These are phyloP conservation scores for Spilarctia lutea DNA, from an alignment of 2,888 invertebrate genomes.

Conservation along the genomic window DNA sequence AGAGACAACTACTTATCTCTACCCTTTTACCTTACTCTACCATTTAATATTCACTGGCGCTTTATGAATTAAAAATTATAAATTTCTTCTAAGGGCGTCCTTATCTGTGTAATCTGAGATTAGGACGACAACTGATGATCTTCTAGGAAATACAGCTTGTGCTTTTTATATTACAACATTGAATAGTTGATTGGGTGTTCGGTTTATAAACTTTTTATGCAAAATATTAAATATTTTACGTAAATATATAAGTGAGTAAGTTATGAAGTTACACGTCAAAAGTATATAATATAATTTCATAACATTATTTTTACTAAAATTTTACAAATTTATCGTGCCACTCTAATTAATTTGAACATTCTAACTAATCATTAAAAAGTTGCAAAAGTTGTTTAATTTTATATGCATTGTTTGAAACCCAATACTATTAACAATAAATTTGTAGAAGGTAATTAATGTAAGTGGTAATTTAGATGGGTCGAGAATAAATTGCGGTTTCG, in stretches of 20 bases:
- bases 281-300: too few species aligned
- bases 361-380: background rate
- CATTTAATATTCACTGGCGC: conserved; percentile 43
- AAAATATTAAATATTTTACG: background rate
- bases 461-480: conserved; percentile 60
- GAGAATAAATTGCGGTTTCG: conserved; percentile 78
- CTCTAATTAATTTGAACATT: too few species aligned
- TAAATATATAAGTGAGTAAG: too few species aligned
- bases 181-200: background rate
- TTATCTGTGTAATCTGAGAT: conserved; percentile 65
- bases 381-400: conserved; percentile 15
- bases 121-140: conserved; percentile 67
- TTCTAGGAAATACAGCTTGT: conserved; percentile 9
- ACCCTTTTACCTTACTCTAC: conserved; percentile 20
- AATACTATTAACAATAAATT: conserved; percentile 61
- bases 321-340: too few species aligned
- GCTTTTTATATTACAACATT: background rate
- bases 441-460: conserved; percentile 65
- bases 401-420: conserved; percentile 38
- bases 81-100: conserved; percentile 61
- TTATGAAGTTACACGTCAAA: too few species aligned
- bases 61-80: conserved; percentile 51
- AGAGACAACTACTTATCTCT: background rate
- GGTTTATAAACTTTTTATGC: background rate
- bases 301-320: too few species aligned